Conservation (phyloP, 2,797 vertebrate species). For the Acrocephalus scirpaceus region DNA sequence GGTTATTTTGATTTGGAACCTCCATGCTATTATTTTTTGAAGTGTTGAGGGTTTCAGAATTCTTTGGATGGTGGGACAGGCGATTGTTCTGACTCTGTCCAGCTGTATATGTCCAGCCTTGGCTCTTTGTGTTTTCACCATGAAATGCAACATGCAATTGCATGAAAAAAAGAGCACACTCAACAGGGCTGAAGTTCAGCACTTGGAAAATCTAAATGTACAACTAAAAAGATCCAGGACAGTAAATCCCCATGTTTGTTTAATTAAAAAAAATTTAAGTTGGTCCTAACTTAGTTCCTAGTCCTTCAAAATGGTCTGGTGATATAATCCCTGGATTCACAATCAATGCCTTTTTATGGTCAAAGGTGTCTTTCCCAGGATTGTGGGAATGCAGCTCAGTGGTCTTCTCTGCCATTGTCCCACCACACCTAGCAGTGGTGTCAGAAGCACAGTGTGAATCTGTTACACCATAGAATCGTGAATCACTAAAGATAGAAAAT, state of each 20-base stretch:
- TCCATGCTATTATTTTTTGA: not conserved
- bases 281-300: not conserved
- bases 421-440: not conserved
- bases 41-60: not conserved
- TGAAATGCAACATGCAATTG: not conserved
- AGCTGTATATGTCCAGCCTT: not conserved
- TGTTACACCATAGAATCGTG: accelerated
- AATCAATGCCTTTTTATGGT: not conserved
- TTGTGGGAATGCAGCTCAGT: not conserved
- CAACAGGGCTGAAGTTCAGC: not conserved
- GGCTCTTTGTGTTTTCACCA: not conserved
- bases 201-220: not conserved
- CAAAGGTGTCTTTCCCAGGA: not conserved
- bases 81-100: not conserved
- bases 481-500: not conserved
- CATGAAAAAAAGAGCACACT: not conserved
- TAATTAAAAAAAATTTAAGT: not conserved
- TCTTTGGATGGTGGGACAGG: not conserved
- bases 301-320: not conserved
- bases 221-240: not conserved
- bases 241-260: not conserved
- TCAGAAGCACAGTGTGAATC: not conserved
- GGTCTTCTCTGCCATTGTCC: not conserved
- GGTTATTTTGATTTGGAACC: not conserved
- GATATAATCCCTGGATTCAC: not conserved